A percentile compares a stretch with the other conserved stretches of the same genome.
phyloP scores from a whole-genome alignment of 2,113 vertebrate species.

The Pluvianellus socialis region DNA sequence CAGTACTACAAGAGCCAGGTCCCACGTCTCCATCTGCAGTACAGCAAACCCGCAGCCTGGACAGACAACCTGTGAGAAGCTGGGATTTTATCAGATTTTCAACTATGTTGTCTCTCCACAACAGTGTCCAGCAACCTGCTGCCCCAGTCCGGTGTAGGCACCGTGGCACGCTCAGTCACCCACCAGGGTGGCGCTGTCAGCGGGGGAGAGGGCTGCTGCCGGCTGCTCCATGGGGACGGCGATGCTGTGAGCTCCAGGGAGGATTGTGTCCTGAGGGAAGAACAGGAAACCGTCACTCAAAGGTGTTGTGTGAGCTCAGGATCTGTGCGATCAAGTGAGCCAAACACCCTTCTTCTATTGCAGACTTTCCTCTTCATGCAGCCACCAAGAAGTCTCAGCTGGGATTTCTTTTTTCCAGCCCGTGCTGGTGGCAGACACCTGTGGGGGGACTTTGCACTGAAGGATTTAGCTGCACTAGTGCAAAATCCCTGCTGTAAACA shows the following conservation, averaged over 20 bases:
- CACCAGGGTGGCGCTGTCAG: not conserved
- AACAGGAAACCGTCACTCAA: not conserved
- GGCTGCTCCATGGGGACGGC: fast-evolving
- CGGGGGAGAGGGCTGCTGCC: not conserved
- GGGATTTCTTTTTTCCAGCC: not conserved
- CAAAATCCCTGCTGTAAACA: not conserved
- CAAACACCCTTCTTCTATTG: not conserved
- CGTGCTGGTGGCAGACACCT: not conserved
- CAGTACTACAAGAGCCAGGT: not conserved
- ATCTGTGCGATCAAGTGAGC: fast-evolving
- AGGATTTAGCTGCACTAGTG: not conserved
- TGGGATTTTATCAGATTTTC: not conserved
- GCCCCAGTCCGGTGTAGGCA: not conserved
- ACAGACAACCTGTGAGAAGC: not conserved
- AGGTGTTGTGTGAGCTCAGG: fast-evolving
- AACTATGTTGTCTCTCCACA: not conserved
- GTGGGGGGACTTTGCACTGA: not conserved
- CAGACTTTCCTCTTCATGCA: not conserved
- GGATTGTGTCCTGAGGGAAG: not conserved
- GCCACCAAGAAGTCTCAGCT: not conserved
- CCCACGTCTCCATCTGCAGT: not conserved
- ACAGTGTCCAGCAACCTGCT: not conserved
- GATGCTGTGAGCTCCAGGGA: not conserved
- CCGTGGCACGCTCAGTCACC: fast-evolving
- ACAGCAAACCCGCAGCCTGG: not conserved